A percentile compares a stretch with the other conserved stretches of the same genome.
Conservation (phyloP, 2,113 vertebrate species). For the Xiphophorus hellerii region DNA sequence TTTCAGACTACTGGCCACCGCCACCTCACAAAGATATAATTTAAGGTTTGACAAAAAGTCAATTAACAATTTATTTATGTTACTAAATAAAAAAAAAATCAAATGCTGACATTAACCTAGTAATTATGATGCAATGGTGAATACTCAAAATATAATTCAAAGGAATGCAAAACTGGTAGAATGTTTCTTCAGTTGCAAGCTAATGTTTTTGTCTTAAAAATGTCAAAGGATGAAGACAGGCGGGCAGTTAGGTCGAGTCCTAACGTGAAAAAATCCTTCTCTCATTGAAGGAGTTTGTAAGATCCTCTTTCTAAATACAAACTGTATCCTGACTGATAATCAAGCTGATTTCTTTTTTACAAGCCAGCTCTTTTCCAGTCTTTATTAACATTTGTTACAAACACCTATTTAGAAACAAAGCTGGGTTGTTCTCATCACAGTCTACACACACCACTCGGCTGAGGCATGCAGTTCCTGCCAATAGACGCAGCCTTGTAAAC, state of each 20-base stretch:
- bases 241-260: not conserved
- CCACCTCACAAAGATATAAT: not conserved
- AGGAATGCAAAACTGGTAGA: too few relatives aligned
- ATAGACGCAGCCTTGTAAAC: slow-evolving; percentile 7
- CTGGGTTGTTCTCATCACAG: slow-evolving; percentile 13
- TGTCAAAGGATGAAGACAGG: too few relatives aligned
- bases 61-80: not conserved
- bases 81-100: not conserved
- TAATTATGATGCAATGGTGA: not conserved
- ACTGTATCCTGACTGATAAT: not conserved
- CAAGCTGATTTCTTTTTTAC: not conserved
- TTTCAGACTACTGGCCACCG: not conserved
- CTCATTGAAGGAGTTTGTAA: not conserved
- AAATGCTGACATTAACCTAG: not conserved
- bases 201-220: too few relatives aligned
- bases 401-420: slow-evolving; percentile 22
- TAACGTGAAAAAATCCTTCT: not conserved
- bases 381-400: slow-evolving; percentile 20
- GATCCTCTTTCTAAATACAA: not conserved
- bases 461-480: not conserved
- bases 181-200: too few relatives aligned
- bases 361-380: not conserved
- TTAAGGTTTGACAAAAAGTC: not conserved
- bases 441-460: slow-evolving; percentile 4
- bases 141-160: too few relatives aligned